Conservation (phyloP, 2,113 vertebrate species). For the Xenopus borealis region DNA sequence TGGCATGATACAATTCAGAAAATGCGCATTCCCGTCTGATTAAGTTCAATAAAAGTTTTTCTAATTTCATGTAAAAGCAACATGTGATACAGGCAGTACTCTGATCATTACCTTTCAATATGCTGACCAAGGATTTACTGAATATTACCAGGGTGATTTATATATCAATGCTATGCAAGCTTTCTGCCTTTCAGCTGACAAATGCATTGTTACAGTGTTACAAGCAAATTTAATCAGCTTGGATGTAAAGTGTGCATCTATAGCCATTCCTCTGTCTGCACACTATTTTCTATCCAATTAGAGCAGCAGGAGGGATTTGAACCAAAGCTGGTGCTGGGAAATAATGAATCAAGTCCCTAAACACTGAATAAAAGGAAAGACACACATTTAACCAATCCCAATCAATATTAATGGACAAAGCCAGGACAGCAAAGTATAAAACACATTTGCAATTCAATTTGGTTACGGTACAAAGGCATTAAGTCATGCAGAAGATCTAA, state of each 20-base stretch:
- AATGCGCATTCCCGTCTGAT: no score
- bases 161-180: not conserved
- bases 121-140: not conserved
- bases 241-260: not conserved
- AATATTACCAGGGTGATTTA: constrained; percentile 18
- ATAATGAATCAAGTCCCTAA: not conserved
- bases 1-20: no score
- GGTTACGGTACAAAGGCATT: not conserved
- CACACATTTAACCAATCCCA: not conserved
- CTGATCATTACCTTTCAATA: not conserved
- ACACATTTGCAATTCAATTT: constrained; percentile 22
- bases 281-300: constrained; percentile 4
- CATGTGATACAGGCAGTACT: not conserved
- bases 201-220: not conserved
- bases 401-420: constrained; percentile 29
- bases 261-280: not conserved
- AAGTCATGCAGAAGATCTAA: constrained; percentile 16
- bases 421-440: constrained; percentile 39
- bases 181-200: not conserved
- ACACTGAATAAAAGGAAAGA: not conserved
- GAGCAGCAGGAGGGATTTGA: not conserved
- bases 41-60: not conserved
- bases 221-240: not conserved
- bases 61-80: constrained; percentile 7
- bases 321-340: not conserved